Evolutionary conservation across 2,797 vertebrate genomes (phyloP), one percentile per base, ranked within the genome.

Genomic region (Triplophysa bombifrons): DNA sequence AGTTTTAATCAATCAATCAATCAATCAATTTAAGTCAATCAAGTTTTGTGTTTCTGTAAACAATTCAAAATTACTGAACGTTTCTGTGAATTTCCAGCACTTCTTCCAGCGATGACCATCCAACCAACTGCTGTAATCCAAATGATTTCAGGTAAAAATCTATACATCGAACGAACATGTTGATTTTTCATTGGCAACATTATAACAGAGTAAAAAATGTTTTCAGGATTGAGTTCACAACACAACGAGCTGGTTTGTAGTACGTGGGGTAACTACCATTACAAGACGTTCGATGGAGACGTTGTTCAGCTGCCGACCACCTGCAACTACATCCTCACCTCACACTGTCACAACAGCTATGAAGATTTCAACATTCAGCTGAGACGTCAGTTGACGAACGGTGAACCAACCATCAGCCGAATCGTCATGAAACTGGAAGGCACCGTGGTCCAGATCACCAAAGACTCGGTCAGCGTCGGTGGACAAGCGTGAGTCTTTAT

Each of bases 211-310:
- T 46, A 1, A 50, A 17, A 3, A 34, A 46, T 14, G 10, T 4
- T 72, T 58, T 10, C 17, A 93, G 91, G 82, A 66, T 30, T 73
- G 2, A 84, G 85, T 25, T 53, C 73, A 0, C 88, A 89, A 34
- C 90, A 92, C 81, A 86, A 91, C 0, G 82, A 84, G 69, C 86
- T 34, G 48, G 88, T 94, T 10, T 95, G 94, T 85, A 91, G 92
- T 4, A 93, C 92, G 25, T 95, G 93, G 93, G 93, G 93, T 2
- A 61, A 92, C 80, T 89, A 86, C 50, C 91, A 94, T 74, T 92
- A 86, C 83, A 91, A 92, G 84, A 94, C 91, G 3, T 93, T 92
- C 2, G 94, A 95, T 65, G 93, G 93, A 41, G 1, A 89, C 16
- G 83, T 90, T 56, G 93, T 88, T 85, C 90, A 91, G 34, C 83